A percentile compares a stretch with the other conserved stretches of the same genome.
phyloP scores from a whole-genome alignment of 2,113 vertebrate species.

The Siniperca knerii region DNA sequence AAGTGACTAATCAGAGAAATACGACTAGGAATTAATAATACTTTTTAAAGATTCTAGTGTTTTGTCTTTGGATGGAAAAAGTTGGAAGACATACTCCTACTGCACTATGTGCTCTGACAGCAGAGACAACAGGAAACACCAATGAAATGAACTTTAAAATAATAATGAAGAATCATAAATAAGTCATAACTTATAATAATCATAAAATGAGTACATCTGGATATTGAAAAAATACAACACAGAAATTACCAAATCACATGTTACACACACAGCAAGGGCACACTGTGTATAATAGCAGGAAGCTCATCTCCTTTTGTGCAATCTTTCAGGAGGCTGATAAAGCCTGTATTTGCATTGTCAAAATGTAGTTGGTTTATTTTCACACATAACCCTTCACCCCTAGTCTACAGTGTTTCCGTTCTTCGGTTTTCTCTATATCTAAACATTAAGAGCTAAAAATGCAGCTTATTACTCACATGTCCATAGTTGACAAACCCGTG shows the following conservation, averaged over 20 bases:
- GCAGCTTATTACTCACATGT: conserved; percentile 84
- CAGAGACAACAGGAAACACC: neutral
- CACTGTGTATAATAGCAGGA: neutral
- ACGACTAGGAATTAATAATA: neutral
- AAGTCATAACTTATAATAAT: neutral
- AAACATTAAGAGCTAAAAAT: neutral
- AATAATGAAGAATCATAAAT: neutral
- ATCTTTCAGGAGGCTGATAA: neutral
- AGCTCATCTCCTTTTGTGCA: neutral
- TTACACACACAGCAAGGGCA: neutral
- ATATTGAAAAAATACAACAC: neutral
- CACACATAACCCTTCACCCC: neutral
- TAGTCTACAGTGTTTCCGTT: neutral
- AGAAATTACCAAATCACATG: neutral
- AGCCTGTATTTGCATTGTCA: conserved; percentile 21
- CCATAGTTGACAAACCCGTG: conserved; percentile 94
- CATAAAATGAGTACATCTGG: neutral
- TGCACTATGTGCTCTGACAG: neutral
- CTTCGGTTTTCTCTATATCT: neutral
- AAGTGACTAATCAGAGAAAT: neutral
- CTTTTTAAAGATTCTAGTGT: neutral
- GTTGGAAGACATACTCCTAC: no score
- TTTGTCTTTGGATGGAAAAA: neutral
- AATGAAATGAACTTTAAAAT: conserved; percentile 16
- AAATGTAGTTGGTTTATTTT: conserved; percentile 13